Evolutionary conservation across 1,140 invertebrate genomes (phyloP), one percentile per base, ranked within the genome.

Genomic region (Drosophila insularis): DNA sequence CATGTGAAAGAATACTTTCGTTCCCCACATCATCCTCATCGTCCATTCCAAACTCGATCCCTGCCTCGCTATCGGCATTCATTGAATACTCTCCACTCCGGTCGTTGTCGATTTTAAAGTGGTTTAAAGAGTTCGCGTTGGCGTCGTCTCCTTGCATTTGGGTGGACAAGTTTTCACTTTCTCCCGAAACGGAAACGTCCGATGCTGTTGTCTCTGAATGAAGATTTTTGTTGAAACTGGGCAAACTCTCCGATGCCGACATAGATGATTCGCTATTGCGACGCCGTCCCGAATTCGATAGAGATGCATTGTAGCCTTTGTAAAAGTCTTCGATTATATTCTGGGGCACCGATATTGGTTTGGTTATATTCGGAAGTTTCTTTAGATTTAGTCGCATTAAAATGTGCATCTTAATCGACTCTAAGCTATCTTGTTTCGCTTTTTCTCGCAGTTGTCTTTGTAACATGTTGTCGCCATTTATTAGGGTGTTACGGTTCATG

Each of bases 341-440:
- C 35, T 80, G 78, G 6, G 89, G 89, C 11, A 90, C 89, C 17
- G 67, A 58, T 4, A 84, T 68, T 11, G 86, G 86, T 58, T 76
- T 78, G 2, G 90, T 90, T 46, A 91, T 91, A 60, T 91, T 91
- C 2, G 90, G 90, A 5, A 90, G 60, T 46, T 73, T 77, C 31
- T 87, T 81, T 21, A 91, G 13, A 56, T 90, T 81, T 23, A 91
- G 68, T 2, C 90, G 78, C 78, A 90, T 73, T 10, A 91, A 68
- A 40, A 91, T 91, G 35, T 91, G 90, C 74, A 86, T 81, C 64
- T 91, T 91, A 13, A 91, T 91, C 0, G 90, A 91, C 63, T 90
- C 89, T 23, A 91, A 66, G 55, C 81, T 91, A 50, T 91, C 89
- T 11, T 81, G 65, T 27, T 91, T 90, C 1, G 90, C 71, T 54